These are phyloP conservation scores for Alloscopus bannaensis DNA, from an alignment of 2,888 invertebrate species.

Conservation along the genomic window DNA sequence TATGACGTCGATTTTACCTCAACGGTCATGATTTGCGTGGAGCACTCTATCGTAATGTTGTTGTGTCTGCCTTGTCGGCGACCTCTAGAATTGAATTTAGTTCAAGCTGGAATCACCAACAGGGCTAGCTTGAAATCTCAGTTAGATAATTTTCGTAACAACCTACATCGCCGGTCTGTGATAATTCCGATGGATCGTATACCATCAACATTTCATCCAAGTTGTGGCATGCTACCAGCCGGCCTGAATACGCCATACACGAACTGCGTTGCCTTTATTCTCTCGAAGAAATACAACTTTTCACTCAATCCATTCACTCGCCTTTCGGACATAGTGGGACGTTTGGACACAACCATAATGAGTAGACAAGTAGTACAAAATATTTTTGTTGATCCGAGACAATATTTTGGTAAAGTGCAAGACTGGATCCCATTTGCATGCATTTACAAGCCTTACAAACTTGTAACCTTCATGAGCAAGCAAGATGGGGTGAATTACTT, in stretches of 20 bases:
- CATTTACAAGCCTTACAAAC: constrained; percentile 26
- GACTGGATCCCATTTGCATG: constrained; percentile 33
- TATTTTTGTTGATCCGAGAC: not conserved
- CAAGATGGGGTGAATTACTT: constrained; percentile 8
- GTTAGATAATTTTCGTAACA: too few relatives aligned
- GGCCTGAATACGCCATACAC: not conserved
- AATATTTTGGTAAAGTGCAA: not conserved
- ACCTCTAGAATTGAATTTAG: too few relatives aligned
- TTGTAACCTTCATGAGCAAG: constrained; percentile 31
- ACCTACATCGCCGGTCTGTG: too few relatives aligned
- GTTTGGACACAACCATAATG: not conserved
- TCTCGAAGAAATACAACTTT: not conserved
- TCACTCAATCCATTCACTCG: not conserved
- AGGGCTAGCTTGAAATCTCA: too few relatives aligned
- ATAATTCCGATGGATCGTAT: too few relatives aligned
- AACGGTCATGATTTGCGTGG: too few relatives aligned
- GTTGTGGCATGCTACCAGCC: not conserved
- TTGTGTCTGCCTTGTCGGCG: too few relatives aligned
- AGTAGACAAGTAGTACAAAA: constrained; percentile 4
- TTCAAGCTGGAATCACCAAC: too few relatives aligned
- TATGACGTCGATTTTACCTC: too few relatives aligned
- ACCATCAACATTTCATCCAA: too few relatives aligned
- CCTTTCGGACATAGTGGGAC: not conserved
- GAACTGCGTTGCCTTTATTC: too few relatives aligned
- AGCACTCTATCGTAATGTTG: too few relatives aligned